These are phyloP conservation scores for Dallia pectoralis DNA, from an alignment of 2,797 vertebrate species.

Conservation along the genomic window DNA sequence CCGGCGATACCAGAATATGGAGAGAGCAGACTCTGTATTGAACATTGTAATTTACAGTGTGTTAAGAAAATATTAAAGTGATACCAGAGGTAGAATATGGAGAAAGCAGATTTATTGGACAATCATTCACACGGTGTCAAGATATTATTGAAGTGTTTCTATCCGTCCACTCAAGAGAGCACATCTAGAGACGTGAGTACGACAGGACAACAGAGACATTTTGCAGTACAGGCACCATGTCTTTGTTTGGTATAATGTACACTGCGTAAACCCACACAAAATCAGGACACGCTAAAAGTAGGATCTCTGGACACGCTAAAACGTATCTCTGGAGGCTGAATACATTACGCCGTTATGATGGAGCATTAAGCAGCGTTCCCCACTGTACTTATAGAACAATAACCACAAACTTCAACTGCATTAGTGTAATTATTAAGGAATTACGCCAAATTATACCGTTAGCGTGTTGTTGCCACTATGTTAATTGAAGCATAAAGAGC, in stretches of 20 bases:
- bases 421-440: neutral
- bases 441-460: neutral
- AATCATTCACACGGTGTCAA: neutral
- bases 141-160: neutral
- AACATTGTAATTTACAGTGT: neutral
- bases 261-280: neutral
- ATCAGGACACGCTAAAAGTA: neutral
- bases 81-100: neutral
- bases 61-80: neutral
- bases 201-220: neutral
- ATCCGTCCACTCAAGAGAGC: neutral
- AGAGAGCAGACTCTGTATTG: neutral
- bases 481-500: neutral
- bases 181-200: neutral
- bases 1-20: neutral
- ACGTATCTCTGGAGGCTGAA: neutral
- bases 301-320: neutral
- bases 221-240: neutral
- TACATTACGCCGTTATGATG: neutral
- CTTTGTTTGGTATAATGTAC: constrained; percentile 18
- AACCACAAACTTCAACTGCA: neutral
- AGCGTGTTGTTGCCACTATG: neutral
- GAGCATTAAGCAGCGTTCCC: neutral
- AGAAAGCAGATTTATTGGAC: neutral
- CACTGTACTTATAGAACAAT: neutral